phyloP scores from a whole-genome alignment of 2,113 vertebrate genomes.

The Oryzias javanicus region DNA sequence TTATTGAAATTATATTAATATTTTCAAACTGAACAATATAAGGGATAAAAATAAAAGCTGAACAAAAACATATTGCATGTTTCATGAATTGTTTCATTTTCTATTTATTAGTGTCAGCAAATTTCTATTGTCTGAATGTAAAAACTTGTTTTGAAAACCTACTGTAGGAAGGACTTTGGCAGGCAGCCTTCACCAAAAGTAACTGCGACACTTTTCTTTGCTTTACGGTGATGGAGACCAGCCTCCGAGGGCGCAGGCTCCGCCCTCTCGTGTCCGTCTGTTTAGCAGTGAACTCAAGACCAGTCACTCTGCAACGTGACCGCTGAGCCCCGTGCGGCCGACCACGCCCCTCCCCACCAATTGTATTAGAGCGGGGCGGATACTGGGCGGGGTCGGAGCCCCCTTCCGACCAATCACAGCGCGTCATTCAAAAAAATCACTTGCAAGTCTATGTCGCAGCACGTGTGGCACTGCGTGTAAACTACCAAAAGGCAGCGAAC shows the following conservation, averaged over 20 bases:
- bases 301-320: conserved; percentile 72
- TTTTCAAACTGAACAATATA: too few species aligned
- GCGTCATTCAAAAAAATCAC: background rate
- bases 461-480: conserved; percentile 74
- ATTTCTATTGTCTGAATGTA: background rate
- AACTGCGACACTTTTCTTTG: background rate
- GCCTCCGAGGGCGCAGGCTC: background rate
- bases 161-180: background rate
- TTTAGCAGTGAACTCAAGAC: conserved; percentile 31
- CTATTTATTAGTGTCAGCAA: background rate
- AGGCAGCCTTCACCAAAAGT: background rate
- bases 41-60: too few species aligned
- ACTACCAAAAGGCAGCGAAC: conserved; percentile 17
- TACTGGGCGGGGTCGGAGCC: background rate
- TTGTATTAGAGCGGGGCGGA: background rate
- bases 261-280: conserved; percentile 39
- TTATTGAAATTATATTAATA: too few species aligned
- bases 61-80: background rate
- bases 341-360: conserved; percentile 50
- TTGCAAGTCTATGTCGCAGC: conserved; percentile 15
- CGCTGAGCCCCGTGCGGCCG: conserved; percentile 53
- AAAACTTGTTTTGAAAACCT: background rate
- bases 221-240: conserved; percentile 18
- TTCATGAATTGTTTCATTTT: background rate
- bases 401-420: conserved; percentile 42